Conservation (phyloP, 2,113 vertebrate genomes). For the Brachypodius melanocephalos region DNA sequence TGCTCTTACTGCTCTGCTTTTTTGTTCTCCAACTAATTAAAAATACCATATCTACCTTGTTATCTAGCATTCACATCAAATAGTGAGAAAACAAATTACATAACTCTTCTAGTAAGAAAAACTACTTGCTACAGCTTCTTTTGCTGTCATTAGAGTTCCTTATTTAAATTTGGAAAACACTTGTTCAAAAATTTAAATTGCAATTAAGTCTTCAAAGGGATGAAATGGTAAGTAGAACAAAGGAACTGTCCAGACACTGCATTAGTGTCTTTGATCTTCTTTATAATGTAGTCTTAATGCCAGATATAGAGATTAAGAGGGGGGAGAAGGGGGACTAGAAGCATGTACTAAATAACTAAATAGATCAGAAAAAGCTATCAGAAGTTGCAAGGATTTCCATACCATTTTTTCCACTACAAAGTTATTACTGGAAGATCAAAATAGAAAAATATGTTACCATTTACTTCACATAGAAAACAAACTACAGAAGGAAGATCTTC, state of each 20-base stretch:
- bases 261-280: slow-evolving; percentile 56
- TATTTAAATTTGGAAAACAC: neutral
- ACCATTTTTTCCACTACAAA: neutral
- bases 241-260: slow-evolving; percentile 38
- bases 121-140: neutral
- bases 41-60: neutral
- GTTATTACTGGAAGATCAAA: neutral
- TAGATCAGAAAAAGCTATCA: neutral
- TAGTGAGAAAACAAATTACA: neutral
- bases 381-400: neutral
- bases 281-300: neutral
- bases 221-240: slow-evolving; percentile 24
- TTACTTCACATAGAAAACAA: neutral
- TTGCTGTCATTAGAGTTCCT: neutral
- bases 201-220: slow-evolving; percentile 35
- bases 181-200: slow-evolving; percentile 4
- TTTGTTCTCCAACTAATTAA: neutral
- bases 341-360: neutral
- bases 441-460: neutral
- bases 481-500: neutral
- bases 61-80: neutral
- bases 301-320: neutral
- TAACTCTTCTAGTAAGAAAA: neutral
- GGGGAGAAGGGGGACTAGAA: neutral
- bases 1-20: neutral